Evolutionary conservation across 2,113 vertebrate genomes (phyloP), one percentile per base, ranked within the genome.

Genomic region (Urocitellus parryii): DNA sequence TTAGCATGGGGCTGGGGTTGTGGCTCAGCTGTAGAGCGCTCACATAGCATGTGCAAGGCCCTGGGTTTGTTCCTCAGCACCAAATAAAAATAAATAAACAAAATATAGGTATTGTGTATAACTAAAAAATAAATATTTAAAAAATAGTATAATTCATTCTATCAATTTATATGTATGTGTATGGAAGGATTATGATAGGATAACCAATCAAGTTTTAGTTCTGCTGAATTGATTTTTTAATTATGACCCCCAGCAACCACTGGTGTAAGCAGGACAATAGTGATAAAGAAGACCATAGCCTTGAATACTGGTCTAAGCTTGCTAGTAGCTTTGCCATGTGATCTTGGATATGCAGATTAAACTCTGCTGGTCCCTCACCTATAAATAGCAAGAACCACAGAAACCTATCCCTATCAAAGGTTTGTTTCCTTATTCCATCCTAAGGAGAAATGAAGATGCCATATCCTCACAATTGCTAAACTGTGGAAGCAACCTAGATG

Each of bases 221-320:
- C 65, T 56, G 85, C 51, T 92, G 80, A 96, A 84, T 4, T 97
- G 81, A 92, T 42, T 94, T 97, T 95, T 83, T 51, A 95, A 90
- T 94, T 32, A 67, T 80, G 61, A 88, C 80, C n/a, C 58, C 14
- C 67, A 77, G 81, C 58, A 51, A 77, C 27, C 42, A 93, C 89
- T 81, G 22, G 72, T 92, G 88, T 84, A 65, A 94, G 77, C 80
- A 92, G 68, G 91, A 95, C 84, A 88, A 88, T 1, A 89, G 42
- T 94, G 65, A 88, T 72, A 92, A 97, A 73, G 24, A 3, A 51
- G 22, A 65, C 84, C 67, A 95, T 48, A 65, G 58, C 58, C 51
- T 82, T 88, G 77, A 96, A 84, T 94, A 94, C 72, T 90, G 67
- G 89, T 94, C 42, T 80, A 53, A 95, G 42, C 78, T 94, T 94